Evolutionary conservation across 1,140 invertebrate species (phyloP).

Genomic region (Gryon sp.): DNA sequence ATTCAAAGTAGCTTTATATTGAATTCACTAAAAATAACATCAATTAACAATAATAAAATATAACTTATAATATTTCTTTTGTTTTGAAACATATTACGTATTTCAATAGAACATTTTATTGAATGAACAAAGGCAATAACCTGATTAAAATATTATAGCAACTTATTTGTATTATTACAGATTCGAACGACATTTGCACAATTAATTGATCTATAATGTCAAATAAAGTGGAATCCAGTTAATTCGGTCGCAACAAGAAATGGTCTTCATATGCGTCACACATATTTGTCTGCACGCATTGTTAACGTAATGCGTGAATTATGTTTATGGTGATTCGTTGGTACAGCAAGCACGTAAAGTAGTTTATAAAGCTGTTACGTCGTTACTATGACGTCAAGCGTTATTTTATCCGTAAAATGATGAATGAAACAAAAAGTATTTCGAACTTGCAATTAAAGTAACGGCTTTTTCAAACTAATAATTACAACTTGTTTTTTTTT

Average conservation of each 20-base stretch:
- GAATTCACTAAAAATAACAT: no score
- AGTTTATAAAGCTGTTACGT: slow-evolving; percentile 9
- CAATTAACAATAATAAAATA: no score
- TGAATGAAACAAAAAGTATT: background rate
- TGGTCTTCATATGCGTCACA: background rate
- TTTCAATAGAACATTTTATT: no score
- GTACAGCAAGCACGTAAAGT: slow-evolving; percentile 1
- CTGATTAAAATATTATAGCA: slow-evolving; percentile 9
- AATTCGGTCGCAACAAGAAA: slow-evolving; percentile 1
- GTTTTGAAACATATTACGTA: no score
- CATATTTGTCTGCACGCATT: background rate
- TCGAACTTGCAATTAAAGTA: no score
- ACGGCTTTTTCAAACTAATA: no score
- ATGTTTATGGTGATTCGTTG: slow-evolving; percentile 18
- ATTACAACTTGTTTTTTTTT: no score
- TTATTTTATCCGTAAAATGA: background rate
- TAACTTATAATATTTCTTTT: no score
- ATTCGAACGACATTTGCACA: background rate
- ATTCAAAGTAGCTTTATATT: no score
- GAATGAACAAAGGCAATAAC: no score
- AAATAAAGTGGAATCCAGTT: slow-evolving; percentile 30
- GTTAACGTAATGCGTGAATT: slow-evolving; percentile 27
- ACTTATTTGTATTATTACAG: background rate
- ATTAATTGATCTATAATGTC: slow-evolving; percentile 26
- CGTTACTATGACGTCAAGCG: background rate